Percentiles rank a stretch among this genome's conserved stretches.
Conservation (phyloP, 2,797 vertebrate genomes). For the Dermochelys coriacea region DNA sequence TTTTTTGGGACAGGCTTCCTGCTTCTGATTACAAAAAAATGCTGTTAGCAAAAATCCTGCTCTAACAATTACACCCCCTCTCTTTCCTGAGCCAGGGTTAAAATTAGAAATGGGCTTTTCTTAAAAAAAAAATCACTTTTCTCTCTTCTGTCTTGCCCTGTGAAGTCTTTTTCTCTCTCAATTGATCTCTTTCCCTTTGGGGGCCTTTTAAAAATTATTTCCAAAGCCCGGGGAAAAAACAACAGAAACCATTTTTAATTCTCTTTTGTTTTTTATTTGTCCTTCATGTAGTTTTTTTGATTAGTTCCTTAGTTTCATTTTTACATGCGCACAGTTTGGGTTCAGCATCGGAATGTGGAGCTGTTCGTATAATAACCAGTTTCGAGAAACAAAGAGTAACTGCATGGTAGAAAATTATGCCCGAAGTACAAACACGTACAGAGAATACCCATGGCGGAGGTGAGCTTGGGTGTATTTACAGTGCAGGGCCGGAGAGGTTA, state of each 20-base stretch:
- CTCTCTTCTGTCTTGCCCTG: neutral
- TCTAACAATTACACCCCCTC: too few species aligned
- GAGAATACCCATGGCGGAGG: neutral
- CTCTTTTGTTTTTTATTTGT: neutral
- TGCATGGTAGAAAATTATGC: constrained; percentile 44
- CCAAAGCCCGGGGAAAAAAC: neutral
- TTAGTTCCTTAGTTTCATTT: neutral
- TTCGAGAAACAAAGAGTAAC: neutral
- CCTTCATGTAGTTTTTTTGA: neutral
- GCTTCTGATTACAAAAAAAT: too few species aligned
- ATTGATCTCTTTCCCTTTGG: neutral
- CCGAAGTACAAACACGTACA: constrained; percentile 32
- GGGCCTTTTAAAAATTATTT: neutral
- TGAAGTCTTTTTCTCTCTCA: too few species aligned
- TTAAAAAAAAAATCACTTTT: neutral
- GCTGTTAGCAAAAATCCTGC: too few species aligned
- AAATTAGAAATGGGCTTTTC: too few species aligned
- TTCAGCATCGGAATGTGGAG: constrained; percentile 13
- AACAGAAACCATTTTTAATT: neutral
- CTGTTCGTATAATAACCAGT: constrained; percentile 25
- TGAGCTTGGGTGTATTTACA: constrained; percentile 19
- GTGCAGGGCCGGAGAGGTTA: neutral
- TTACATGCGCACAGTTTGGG: constrained; percentile 53
- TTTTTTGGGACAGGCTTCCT: too few species aligned
- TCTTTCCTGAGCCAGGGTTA: too few species aligned